Percentiles rank a stretch among this genome's conserved stretches.
phyloP scores from a whole-genome alignment of 2,113 vertebrate genomes.

The Climacteris rufus region DNA sequence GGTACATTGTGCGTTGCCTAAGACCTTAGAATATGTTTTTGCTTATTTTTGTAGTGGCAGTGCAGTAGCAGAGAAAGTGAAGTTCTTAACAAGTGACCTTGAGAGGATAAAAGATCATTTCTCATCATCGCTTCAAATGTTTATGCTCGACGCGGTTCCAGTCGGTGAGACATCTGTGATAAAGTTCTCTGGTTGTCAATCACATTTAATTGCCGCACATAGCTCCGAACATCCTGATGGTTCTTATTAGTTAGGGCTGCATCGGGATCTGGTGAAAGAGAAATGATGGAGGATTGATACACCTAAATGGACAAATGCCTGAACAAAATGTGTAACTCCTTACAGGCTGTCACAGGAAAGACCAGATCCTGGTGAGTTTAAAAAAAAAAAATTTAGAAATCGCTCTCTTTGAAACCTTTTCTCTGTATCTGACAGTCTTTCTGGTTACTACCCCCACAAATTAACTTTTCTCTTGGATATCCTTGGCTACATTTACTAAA shows the following conservation, averaged over 20 bases:
- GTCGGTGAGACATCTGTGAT: constrained; percentile 92
- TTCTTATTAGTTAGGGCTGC: constrained; percentile 88
- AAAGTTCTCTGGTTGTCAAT: constrained; percentile 99
- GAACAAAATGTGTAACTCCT: constrained; percentile 4
- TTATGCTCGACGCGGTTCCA: constrained; percentile 92
- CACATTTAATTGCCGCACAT: constrained; percentile 91
- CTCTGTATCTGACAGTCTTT: neutral
- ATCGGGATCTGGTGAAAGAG: constrained; percentile 81
- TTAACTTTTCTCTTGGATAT: constrained; percentile 17
- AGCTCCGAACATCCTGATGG: constrained; percentile 90
- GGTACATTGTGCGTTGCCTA: constrained; percentile 56
- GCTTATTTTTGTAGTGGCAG: constrained; percentile 72
- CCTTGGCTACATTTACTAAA: constrained; percentile 3
- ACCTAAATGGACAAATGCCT: constrained; percentile 34
- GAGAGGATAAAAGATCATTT: constrained; percentile 54
- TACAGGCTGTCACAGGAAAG: constrained; percentile 9
- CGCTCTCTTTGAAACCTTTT: neutral
- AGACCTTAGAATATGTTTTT: constrained; percentile 52
- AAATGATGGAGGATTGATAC: constrained; percentile 58
- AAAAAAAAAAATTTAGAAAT: constrained; percentile 34
- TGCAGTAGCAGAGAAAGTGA: constrained; percentile 67
- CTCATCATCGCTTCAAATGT: constrained; percentile 50
- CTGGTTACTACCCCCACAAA: constrained; percentile 5
- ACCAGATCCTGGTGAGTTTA: constrained; percentile 11
- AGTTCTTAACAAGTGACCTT: constrained; percentile 69